Percentiles rank a stretch among this genome's conserved stretches.
Conservation (phyloP, 2,113 vertebrate species). For the Tichodroma muraria region DNA sequence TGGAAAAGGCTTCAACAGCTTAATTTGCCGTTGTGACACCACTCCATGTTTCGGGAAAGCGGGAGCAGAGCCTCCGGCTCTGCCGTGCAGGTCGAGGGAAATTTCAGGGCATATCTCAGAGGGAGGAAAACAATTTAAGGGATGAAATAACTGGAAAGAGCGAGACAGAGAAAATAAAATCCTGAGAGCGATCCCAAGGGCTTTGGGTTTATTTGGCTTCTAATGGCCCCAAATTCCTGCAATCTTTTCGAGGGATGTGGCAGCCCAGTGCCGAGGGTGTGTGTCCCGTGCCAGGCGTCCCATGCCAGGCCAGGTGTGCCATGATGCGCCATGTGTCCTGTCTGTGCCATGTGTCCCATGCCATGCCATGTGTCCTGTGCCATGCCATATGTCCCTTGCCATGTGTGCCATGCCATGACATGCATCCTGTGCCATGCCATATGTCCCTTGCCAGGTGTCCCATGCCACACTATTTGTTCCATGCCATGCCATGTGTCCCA, state of each 20-base stretch:
- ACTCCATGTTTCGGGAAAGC: neutral
- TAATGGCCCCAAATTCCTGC: rapidly evolving
- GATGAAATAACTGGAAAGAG: neutral
- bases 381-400: neutral
- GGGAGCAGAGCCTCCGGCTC: neutral
- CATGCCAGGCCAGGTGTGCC: neutral
- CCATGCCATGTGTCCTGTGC: neutral
- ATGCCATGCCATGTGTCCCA: no score
- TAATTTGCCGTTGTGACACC: neutral
- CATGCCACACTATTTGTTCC: no score
- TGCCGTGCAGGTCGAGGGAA: neutral
- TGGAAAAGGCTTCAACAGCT: neutral
- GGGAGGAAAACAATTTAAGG: neutral
- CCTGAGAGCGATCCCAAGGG: neutral
- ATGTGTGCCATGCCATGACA: neutral
- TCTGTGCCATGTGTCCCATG: neutral
- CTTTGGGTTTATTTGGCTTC: neutral
- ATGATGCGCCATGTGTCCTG: neutral
- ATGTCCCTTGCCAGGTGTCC: neutral
- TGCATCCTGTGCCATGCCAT: neutral
- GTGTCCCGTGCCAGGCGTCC: neutral
- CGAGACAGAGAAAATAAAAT: neutral
- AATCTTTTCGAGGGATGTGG: rapidly evolving
- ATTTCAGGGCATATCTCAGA: neutral
- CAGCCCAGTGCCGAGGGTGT: neutral